A percentile compares a stretch with the other conserved stretches of the same genome.
These are phyloP conservation scores for Dryococelus australis DNA, from an alignment of 2,888 invertebrate species.

Conservation along the genomic window DNA sequence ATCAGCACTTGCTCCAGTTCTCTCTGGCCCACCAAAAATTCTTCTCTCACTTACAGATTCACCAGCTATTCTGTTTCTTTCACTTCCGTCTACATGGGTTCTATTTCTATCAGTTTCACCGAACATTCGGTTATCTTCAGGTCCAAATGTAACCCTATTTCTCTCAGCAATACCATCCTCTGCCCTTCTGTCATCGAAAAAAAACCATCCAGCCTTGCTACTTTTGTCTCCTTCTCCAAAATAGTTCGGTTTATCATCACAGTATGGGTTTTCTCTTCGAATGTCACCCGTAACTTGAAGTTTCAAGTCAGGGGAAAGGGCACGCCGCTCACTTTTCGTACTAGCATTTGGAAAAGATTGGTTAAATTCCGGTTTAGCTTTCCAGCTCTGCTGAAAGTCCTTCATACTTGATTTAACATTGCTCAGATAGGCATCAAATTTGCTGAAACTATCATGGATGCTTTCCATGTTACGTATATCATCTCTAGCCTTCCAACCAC, in stretches of 20 bases:
- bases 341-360: not conserved
- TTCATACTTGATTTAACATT: not conserved
- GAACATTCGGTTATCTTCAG: not conserved
- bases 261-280: not conserved
- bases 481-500: not conserved
- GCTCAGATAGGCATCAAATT: not conserved
- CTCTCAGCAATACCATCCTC: not conserved
- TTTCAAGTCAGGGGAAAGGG: not conserved
- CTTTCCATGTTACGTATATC: not conserved
- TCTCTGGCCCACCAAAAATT: no score
- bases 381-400: not conserved
- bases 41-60: no score
- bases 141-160: not conserved
- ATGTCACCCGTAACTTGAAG: not conserved
- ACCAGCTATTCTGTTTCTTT: not conserved
- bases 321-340: not conserved
- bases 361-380: not conserved
- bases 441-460: not conserved
- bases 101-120: not conserved
- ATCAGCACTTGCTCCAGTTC: no score
- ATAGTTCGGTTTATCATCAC: not conserved
- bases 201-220: not conserved
- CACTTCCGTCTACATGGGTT: not conserved
- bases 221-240: not conserved
- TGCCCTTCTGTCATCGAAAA: not conserved